Evolutionary conservation across 1,140 invertebrate species (phyloP).

Genomic region (Pogonognathellus flavescens): DNA sequence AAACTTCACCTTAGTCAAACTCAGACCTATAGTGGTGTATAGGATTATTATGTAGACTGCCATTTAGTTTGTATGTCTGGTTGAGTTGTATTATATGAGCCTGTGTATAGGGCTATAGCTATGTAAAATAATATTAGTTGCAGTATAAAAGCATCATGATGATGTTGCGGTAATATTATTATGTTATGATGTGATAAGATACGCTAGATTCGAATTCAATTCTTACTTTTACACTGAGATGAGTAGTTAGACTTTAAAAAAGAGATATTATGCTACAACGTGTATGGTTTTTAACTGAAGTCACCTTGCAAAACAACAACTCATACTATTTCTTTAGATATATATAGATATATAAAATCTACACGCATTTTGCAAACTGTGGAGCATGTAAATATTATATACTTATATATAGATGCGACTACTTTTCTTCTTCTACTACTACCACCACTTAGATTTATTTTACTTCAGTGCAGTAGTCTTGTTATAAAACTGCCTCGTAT

Average conservation of each 20-base stretch:
- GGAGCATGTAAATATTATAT: too few species aligned
- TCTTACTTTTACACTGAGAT: not conserved
- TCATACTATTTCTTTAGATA: too few species aligned
- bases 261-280: too few species aligned
- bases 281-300: not conserved
- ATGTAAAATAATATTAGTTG: not conserved
- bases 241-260: not conserved
- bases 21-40: too few species aligned
- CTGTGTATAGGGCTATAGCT: too few species aligned
- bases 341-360: too few species aligned
- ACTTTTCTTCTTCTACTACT: too few species aligned
- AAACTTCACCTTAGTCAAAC: not conserved
- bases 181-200: constrained; percentile 37
- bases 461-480: not conserved
- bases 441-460: too few species aligned
- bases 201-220: constrained; percentile 32
- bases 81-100: too few species aligned
- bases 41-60: not conserved
- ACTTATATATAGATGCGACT: too few species aligned
- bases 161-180: constrained; percentile 32
- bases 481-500: not conserved
- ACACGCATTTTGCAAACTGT: too few species aligned
- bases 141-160: not conserved
- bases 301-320: too few species aligned
- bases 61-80: not conserved